Base-by-base conservation (phyloP, 2,888 invertebrate species). In the Lumbricus terrestris region DNA sequence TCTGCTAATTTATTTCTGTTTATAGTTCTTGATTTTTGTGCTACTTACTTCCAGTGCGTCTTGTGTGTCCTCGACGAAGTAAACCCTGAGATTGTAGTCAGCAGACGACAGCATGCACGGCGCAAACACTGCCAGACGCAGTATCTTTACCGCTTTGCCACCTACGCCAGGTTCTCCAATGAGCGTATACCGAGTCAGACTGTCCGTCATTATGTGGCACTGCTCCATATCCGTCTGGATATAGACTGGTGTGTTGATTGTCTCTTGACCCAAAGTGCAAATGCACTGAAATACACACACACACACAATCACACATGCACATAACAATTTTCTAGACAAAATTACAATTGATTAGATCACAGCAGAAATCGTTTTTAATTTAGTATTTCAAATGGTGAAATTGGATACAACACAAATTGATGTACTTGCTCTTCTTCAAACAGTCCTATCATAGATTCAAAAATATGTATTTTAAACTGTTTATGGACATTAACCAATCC, bases 51-150 rank as follows among this genome's bases (percentile, higher is more conserved):
- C 97, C 94, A 97, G 96, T 37, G 98, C 97, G 93, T 97, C 97
- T 90, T 97, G 97, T 15, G 98, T 98, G 94, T 99, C 98, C 94
- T 98, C 98, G 91, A 99, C 96, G 90, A 98, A 97, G 95, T 99
- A 98, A 89, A 99, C 97, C 92, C 98, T 96, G 91, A 99, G 96
- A 93, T 96, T 97, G 95, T 97, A 97, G 94, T 97, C 97, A 92
- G 96, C 96, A 82, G 97, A 96, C 92, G 96, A 96, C 91, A 96
- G 95, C 90, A 94, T 92, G 13, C 94, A 93, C 2, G 94, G 94
- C 38, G 97, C 97, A 95, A 98, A 99, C 54, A 98, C 96, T 38
- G 97, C 97, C 40, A 99, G 95, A 94, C 97, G 97, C 93, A 98
- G 96, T 93, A 97, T 96, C 95, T 99, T 99, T 15, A 97, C 82